Percentiles rank a stretch among this genome's conserved stretches.
phyloP scores from a whole-genome alignment of 1,140 invertebrate species.

The Penaeus vannamei region DNA sequence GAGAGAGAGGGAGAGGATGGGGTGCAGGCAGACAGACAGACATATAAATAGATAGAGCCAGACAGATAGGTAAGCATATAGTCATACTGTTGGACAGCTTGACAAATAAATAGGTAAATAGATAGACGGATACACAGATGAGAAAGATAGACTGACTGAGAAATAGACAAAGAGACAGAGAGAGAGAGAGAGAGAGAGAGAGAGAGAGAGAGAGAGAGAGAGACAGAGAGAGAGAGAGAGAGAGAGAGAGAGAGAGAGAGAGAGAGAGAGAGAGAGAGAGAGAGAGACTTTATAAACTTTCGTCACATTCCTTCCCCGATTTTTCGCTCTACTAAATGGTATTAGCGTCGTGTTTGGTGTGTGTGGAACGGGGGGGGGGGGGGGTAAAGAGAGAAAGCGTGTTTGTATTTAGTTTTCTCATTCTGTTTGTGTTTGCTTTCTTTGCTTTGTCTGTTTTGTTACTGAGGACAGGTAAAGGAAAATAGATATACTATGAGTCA shows the following conservation, averaged over 20 bases:
- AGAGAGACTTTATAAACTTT: neutral
- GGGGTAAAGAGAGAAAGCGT: too few relatives aligned
- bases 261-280: too few relatives aligned
- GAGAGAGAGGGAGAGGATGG: too few relatives aligned
- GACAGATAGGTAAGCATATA: constrained; percentile 28
- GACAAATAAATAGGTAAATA: too few relatives aligned
- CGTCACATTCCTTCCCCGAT: neutral
- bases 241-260: neutral
- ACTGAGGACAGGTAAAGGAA: too few relatives aligned
- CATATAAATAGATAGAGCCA: constrained; percentile 40
- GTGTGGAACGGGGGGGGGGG: neutral
- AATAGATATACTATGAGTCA: too few relatives aligned
- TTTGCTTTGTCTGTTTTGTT: too few relatives aligned
- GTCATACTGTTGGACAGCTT: too few relatives aligned
- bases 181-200: neutral
- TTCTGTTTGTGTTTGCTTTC: too few relatives aligned
- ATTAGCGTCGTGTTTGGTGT: neutral
- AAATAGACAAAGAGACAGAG: constrained; percentile 35
- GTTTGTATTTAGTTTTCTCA: too few relatives aligned
- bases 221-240: neutral
- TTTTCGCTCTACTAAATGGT: neutral
- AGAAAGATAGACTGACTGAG: constrained; percentile 26
- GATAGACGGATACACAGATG: too few relatives aligned
- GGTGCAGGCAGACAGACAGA: too few relatives aligned
- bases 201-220: neutral